phyloP scores from a whole-genome alignment of 2,113 vertebrate genomes.

The Marmota flaviventris region DNA sequence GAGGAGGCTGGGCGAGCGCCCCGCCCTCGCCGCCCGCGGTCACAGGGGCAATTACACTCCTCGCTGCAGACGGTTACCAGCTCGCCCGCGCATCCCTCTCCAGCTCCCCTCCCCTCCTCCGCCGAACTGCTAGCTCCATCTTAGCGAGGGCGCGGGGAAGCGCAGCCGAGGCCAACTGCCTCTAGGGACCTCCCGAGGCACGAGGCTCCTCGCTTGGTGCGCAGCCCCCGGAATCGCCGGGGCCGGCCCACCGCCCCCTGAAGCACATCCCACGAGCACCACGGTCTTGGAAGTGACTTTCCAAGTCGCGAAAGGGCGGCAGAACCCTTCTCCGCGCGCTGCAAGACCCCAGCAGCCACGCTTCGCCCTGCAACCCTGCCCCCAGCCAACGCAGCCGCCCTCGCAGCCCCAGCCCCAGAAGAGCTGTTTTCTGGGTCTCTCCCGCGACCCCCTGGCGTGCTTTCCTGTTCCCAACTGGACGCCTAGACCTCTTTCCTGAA shows the following conservation, averaged over 20 bases:
- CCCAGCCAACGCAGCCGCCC: not conserved
- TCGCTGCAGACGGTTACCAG: slow-evolving; percentile 83
- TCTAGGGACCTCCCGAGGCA: not conserved
- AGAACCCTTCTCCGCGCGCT: not conserved
- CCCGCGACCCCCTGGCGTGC: not conserved
- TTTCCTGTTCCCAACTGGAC: not conserved
- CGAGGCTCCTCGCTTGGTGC: not conserved
- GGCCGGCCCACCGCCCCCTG: not conserved
- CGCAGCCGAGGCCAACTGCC: too few relatives aligned
- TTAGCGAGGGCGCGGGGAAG: slow-evolving; percentile 42
- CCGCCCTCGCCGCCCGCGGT: slow-evolving; percentile 82
- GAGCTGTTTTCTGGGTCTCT: not conserved
- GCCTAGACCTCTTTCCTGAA: not conserved
- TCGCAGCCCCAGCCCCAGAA: not conserved
- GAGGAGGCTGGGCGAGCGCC: slow-evolving; percentile 63
- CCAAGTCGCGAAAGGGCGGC: not conserved
- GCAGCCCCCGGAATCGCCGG: not conserved
- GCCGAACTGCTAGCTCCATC: slow-evolving; percentile 71
- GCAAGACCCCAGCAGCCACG: not conserved
- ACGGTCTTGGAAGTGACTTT: not conserved
- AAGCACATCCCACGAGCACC: not conserved
- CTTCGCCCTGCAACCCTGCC: not conserved
- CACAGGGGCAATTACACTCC: slow-evolving; percentile 84
- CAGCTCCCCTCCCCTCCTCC: not conserved
- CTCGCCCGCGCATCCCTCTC: slow-evolving; percentile 69